A percentile compares a stretch with the other conserved stretches of the same genome.
Evolutionary conservation across 2,797 vertebrate species (phyloP).

Genomic region (Molossus alvarezi): DNA sequence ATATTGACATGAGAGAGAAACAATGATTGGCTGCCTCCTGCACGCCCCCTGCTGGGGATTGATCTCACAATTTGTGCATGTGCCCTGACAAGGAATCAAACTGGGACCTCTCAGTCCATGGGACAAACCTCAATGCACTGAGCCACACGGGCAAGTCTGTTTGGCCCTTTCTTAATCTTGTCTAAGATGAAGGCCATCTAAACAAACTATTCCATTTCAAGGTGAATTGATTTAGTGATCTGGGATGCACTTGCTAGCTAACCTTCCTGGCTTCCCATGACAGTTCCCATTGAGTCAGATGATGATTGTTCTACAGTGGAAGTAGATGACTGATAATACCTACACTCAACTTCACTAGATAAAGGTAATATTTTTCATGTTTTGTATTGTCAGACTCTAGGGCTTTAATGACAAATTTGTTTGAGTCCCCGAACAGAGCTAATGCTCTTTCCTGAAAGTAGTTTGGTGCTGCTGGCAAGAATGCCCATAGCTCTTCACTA

Average conservation of each 20-base stretch:
- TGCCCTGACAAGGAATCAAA: too few species aligned
- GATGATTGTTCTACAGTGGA: conserved; percentile 74
- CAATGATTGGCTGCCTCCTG: too few species aligned
- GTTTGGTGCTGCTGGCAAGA: background rate
- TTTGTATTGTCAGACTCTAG: conserved; percentile 56
- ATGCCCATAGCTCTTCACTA: background rate
- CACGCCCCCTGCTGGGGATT: too few species aligned
- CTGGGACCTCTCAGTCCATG: too few species aligned
- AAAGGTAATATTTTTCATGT: conserved; percentile 74
- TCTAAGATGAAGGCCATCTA: conserved; percentile 16
- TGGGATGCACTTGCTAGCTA: conserved; percentile 57
- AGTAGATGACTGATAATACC: conserved; percentile 66
- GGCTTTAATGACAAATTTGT: conserved; percentile 73
- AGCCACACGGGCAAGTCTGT: background rate
- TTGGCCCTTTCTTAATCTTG: conserved; percentile 56
- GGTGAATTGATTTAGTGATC: conserved; percentile 71
- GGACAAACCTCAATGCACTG: too few species aligned
- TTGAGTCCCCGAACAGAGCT: conserved; percentile 28
- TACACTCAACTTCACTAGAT: conserved; percentile 60
- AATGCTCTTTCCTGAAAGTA: conserved; percentile 50
- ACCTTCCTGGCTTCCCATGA: conserved; percentile 45
- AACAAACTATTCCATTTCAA: conserved; percentile 71
- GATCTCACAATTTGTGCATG: too few species aligned
- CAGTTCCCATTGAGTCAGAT: conserved; percentile 52
- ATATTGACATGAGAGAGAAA: too few species aligned